Evolutionary conservation across 2,888 invertebrate genomes (phyloP).

Genomic region (Cryptus viduatorius): DNA sequence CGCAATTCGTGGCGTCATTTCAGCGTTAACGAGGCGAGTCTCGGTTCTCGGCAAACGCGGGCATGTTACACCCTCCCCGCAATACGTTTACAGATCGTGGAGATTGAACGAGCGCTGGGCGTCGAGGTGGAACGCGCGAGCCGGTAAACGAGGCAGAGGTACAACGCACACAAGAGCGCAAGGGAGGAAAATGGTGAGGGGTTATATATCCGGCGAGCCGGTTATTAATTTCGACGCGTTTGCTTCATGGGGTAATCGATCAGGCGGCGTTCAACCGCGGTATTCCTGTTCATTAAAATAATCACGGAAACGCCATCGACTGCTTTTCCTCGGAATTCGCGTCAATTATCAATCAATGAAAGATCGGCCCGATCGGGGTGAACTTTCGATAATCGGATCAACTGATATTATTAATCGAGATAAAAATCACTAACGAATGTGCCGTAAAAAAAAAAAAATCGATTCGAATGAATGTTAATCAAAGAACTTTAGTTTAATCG

Average conservation of each 20-base stretch:
- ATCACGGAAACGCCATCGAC: slow-evolving; percentile 72
- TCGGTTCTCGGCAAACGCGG: slow-evolving; percentile 41
- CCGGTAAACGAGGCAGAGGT: slow-evolving; percentile 33
- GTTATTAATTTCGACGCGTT: slow-evolving; percentile 76
- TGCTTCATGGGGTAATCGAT: slow-evolving; percentile 73
- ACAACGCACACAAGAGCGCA: slow-evolving; percentile 4
- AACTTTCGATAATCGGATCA: background rate
- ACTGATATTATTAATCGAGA: background rate
- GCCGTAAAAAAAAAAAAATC: background rate
- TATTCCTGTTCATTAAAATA: slow-evolving; percentile 75
- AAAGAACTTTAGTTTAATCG: background rate
- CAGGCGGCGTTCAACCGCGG: slow-evolving; percentile 67
- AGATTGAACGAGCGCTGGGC: slow-evolving; percentile 22
- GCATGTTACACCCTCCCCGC: slow-evolving; percentile 21
- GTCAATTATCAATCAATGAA: slow-evolving; percentile 21
- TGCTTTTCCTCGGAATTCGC: background rate
- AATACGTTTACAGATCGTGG: slow-evolving; percentile 63
- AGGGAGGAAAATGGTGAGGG: slow-evolving; percentile 26
- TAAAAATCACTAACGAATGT: background rate
- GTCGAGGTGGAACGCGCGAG: slow-evolving; percentile 46
- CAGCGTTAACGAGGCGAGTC: slow-evolving; percentile 33
- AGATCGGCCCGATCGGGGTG: slow-evolving; percentile 4
- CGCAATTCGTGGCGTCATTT: slow-evolving; percentile 37
- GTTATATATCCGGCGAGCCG: slow-evolving; percentile 50
- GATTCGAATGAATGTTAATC: background rate